Evolutionary conservation across 2,888 invertebrate genomes (phyloP).

Genomic region (Acleris holmiana): DNA sequence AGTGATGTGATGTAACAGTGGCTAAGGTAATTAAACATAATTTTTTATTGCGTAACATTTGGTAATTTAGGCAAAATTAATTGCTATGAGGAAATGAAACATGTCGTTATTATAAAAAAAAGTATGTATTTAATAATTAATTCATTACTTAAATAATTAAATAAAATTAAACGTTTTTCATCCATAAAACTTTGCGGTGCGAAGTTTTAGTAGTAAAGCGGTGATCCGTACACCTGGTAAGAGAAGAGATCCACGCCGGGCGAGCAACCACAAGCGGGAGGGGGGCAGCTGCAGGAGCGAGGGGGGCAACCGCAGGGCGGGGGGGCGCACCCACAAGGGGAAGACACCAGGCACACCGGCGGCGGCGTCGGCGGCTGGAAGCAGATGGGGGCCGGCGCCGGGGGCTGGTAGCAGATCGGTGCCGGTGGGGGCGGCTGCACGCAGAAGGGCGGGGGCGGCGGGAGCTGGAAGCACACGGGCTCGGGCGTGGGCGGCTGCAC

Average conservation of each 20-base stretch:
- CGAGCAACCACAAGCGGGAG: slow-evolving; percentile 35
- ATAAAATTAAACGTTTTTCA: background rate
- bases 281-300: slow-evolving; percentile 35
- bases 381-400: slow-evolving; percentile 66
- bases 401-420: slow-evolving; percentile 64
- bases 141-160: too few relatives aligned
- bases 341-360: slow-evolving; percentile 55
- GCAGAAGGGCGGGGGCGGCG: slow-evolving; percentile 59
- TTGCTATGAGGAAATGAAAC: slow-evolving; percentile 1
- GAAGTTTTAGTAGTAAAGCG: background rate
- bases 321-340: slow-evolving; percentile 37
- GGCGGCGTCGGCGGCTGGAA: slow-evolving; percentile 60
- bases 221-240: background rate
- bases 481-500: slow-evolving; percentile 67
- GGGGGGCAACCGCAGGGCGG: slow-evolving; percentile 27
- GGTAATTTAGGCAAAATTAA: background rate
- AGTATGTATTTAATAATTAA: too few relatives aligned
- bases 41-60: slow-evolving; percentile 9
- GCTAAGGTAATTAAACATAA: background rate
- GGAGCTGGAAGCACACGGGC: slow-evolving; percentile 68
- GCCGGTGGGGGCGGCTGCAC: slow-evolving; percentile 58
- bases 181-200: background rate
- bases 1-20: background rate
- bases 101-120: background rate
- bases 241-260: background rate